These are phyloP conservation scores for pig (Sus scrofa) DNA, from an alignment of 2,113 vertebrate species.

Conservation along the genomic window T2T-Sscrofa CM000830.6:64119001-64119500, in stretches of 20 bases:
- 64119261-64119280: not conserved
- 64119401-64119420: not conserved
- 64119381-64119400: not conserved
- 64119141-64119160: not conserved
- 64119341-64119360: not conserved
- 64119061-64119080: not conserved
- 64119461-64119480: not conserved
- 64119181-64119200: not conserved
- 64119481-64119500: not conserved
- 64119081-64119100: not conserved
- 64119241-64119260: not conserved
- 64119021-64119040: not conserved
- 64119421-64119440: not conserved
- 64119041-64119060: not conserved
- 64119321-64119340: slow-evolving; percentile 2
- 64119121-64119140: not conserved
- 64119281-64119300: not conserved
- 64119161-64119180: not conserved
- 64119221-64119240: not conserved
- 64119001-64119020: not conserved
- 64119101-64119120: not conserved
- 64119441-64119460: not conserved
- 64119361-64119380: not conserved
- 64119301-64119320: not conserved
- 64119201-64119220: not conserved